Base-by-base conservation (phyloP, 1,140 invertebrate species). In the Nasonia giraulti region DNA sequence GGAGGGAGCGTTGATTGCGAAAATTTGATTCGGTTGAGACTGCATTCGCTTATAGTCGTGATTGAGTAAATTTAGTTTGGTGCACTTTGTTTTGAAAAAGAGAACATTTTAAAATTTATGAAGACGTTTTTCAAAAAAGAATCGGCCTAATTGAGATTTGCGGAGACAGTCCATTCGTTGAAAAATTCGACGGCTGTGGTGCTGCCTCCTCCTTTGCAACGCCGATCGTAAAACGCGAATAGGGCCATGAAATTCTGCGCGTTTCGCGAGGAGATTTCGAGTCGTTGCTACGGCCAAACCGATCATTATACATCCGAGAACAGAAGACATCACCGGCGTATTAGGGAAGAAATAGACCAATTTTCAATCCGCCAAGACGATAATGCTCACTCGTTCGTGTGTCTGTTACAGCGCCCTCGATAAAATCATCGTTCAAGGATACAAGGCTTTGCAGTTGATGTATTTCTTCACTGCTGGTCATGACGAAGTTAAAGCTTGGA, bases 401-500 rank as follows among this genome's bases (percentile, higher is more conserved):
- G 79, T 81, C 23, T 86, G 85, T 93, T 91, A 83, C 89, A 98
- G 97, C 92, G 95, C 97, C 55, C 93, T 99, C 88, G 98, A 99
- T 87, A 99, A 99, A 93, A 99, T 99, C 85, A 99, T 99, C 87
- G 94, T 98, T 0, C 98, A 97, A 90, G 99, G 99, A 74, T 99
- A 99, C 94, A 99, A 99, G 91, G 96, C 98, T 6, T 93, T 99
- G 33, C 97, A 98, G 88, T 93, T 99, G 75, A 96, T 97, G 89
- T 99, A 99, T 91, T 99, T 99, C 95, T 99, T 99, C 93, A 99
- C 99, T 8, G 94, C 96, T 37, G 99, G 99, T 14, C 95, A 96
- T 78, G 99, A 99, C 93, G 99, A 99, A 95, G 99, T 99, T 1
- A 99, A 99, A 93, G 98, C 98, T 11, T 99, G 99, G 99, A 99